phyloP scores from a whole-genome alignment of 2,113 vertebrate species.

The Sialia sialis region DNA sequence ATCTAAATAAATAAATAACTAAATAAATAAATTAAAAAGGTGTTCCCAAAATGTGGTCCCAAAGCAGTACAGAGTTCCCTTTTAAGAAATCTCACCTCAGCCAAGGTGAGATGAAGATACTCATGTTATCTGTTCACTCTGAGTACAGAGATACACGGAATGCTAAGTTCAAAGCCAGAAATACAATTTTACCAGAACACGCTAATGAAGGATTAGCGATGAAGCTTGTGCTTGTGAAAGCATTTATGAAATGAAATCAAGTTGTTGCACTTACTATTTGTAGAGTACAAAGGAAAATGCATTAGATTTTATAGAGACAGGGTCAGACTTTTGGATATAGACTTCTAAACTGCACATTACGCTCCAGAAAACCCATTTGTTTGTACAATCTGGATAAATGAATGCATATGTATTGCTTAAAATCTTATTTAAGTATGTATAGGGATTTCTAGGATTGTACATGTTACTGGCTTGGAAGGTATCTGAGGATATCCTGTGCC shows the following conservation, averaged over 20 bases:
- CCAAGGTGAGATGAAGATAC: not conserved
- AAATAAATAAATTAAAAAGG: not conserved
- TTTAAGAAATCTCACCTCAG: not conserved
- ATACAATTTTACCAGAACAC: not conserved
- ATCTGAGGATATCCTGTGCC: not conserved
- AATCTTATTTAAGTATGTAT: not conserved
- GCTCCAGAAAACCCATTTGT: not conserved
- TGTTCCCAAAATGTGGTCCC: not conserved
- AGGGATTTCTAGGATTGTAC: not conserved
- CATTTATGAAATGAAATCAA: not conserved
- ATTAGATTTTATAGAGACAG: not conserved
- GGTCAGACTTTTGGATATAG: not conserved
- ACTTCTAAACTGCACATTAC: not conserved
- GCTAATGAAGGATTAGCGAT: not conserved
- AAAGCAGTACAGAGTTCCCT: not conserved
- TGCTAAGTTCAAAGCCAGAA: not conserved
- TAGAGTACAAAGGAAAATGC: not conserved
- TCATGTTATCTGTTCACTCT: not conserved
- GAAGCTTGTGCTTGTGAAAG: not conserved
- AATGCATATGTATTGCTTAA: not conserved
- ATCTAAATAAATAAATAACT: not conserved
- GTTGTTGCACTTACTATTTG: not conserved
- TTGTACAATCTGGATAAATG: not conserved
- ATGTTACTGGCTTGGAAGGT: not conserved
- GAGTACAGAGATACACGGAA: not conserved